These are phyloP conservation scores for Felis chaus DNA, from an alignment of 2,113 vertebrate species.

Conservation along the genomic window DNA sequence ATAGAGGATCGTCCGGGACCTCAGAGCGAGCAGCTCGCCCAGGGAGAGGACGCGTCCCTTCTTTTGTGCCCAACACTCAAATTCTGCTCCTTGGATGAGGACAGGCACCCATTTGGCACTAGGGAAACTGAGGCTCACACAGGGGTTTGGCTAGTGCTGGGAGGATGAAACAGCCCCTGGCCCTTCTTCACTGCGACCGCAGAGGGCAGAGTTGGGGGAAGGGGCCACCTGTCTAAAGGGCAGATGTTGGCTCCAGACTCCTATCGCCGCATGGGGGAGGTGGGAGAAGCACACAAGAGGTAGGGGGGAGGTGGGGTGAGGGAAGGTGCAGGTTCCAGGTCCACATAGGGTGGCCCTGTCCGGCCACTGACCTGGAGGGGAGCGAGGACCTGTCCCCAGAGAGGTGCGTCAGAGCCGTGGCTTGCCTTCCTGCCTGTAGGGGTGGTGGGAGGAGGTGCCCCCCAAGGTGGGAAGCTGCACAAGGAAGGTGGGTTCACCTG, in stretches of 20 bases:
- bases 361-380: not conserved
- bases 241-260: not conserved
- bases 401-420: not conserved
- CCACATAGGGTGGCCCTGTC: not conserved
- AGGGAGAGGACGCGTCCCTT: not conserved
- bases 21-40: not conserved
- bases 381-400: not conserved
- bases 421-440: not conserved
- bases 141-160: not conserved
- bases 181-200: not conserved
- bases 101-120: not conserved
- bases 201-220: not conserved
- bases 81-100: not conserved
- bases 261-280: fast-evolving
- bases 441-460: not conserved
- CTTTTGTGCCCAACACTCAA: not conserved
- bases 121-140: slow-evolving; percentile 4
- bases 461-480: not conserved
- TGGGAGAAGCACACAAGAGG: not conserved
- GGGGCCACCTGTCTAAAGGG: not conserved
- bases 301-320: not conserved
- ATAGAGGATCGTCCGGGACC: not conserved
- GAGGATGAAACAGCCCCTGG: not conserved
- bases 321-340: not conserved
- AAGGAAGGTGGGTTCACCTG: not conserved